Conservation (phyloP, 1,140 invertebrate species). For the Luehdorfia chinensis region DNA sequence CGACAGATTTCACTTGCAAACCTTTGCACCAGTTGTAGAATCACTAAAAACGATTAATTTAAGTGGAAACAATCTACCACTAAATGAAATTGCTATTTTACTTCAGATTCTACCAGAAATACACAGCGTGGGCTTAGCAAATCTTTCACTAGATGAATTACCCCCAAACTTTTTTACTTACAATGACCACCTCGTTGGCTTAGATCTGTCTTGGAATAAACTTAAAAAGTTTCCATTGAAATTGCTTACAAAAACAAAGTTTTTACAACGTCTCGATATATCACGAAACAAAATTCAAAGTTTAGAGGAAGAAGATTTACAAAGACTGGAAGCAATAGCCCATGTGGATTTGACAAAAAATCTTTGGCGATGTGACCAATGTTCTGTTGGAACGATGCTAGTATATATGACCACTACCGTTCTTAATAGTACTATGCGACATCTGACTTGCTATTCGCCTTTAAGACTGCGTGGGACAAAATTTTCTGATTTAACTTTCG, state of each 20-base stretch:
- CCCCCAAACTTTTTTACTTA: constrained; percentile 75
- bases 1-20: constrained; percentile 79
- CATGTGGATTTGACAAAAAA: constrained; percentile 79
- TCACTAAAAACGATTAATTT: constrained; percentile 80
- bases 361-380: constrained; percentile 83
- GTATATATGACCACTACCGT: constrained; percentile 74
- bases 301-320: constrained; percentile 77
- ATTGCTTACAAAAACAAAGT: constrained; percentile 76
- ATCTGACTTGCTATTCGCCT: constrained; percentile 75
- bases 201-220: constrained; percentile 79
- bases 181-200: constrained; percentile 55
- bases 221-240: constrained; percentile 77
- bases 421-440: constrained; percentile 68
- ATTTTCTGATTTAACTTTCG: constrained; percentile 67
- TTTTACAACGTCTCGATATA: constrained; percentile 79
- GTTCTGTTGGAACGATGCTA: constrained; percentile 78
- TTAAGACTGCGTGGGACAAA: constrained; percentile 70
- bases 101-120: constrained; percentile 78
- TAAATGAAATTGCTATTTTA: constrained; percentile 70
- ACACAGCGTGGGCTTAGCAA: constrained; percentile 77
- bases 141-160: constrained; percentile 74
- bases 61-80: constrained; percentile 80
- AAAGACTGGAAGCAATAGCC: constrained; percentile 73
- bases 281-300: constrained; percentile 80
- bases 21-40: constrained; percentile 79